These are phyloP conservation scores for Pachliopta kotzebuea DNA, from an alignment of 2,888 invertebrate genomes.

Conservation along the genomic window DNA sequence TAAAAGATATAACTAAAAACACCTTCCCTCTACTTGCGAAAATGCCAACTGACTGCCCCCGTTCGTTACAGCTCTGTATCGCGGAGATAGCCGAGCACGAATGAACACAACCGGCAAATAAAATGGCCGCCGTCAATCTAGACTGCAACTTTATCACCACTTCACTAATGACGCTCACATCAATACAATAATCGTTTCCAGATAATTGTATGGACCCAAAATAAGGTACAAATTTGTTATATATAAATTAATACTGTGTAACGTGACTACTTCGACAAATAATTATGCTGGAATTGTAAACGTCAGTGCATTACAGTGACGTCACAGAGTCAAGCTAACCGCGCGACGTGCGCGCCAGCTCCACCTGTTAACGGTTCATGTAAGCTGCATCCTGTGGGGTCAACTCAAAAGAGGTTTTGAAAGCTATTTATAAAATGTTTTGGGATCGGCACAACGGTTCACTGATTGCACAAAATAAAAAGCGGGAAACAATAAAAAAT, in stretches of 20 bases:
- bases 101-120: conserved; percentile 77
- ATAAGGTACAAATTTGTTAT: conserved; percentile 42
- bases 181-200: conserved; percentile 40
- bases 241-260: conserved; percentile 45
- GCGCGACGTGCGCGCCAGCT: conserved; percentile 51
- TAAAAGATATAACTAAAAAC: conserved; percentile 73
- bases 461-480: conserved; percentile 59
- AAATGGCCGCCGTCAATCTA: conserved; percentile 76
- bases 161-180: conserved; percentile 50
- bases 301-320: conserved; percentile 47
- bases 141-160: conserved; percentile 60
- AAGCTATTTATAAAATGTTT: conserved; percentile 62
- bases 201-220: conserved; percentile 36
- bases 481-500: conserved; percentile 54
- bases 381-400: conserved; percentile 64
- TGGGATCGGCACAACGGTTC: conserved; percentile 67
- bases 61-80: conserved; percentile 70
- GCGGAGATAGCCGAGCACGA: conserved; percentile 76
- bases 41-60: conserved; percentile 77
- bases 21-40: conserved; percentile 78
- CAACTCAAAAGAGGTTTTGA: conserved; percentile 47
- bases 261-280: conserved; percentile 60
- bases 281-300: conserved; percentile 54
- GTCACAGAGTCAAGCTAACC: conserved; percentile 50
- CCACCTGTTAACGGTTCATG: conserved; percentile 63